These are phyloP conservation scores for Archips crataeganus DNA, from an alignment of 2,888 invertebrate genomes.

Conservation along the genomic window DNA sequence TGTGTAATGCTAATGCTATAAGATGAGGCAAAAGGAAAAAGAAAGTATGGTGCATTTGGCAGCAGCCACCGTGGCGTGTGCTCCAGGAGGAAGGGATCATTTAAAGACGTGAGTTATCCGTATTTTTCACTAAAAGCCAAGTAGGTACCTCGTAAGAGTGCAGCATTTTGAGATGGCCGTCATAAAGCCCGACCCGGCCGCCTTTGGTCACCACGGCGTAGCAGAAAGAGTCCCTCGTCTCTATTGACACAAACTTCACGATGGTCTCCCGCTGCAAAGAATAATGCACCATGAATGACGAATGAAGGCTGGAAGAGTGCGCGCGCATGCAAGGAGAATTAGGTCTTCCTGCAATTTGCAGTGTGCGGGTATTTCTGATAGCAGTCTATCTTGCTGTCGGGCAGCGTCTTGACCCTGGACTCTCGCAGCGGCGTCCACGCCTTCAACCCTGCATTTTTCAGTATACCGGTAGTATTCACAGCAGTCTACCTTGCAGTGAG, in stretches of 20 bases:
- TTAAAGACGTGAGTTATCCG: too few relatives aligned
- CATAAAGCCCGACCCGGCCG: slow-evolving; percentile 87
- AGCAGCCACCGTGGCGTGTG: too few relatives aligned
- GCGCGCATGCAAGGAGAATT: too few relatives aligned
- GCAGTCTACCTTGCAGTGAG: slow-evolving; percentile 70
- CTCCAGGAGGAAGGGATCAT: too few relatives aligned
- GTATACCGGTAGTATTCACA: background rate
- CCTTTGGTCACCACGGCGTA: slow-evolving; percentile 86
- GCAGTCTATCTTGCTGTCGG: slow-evolving; percentile 69
- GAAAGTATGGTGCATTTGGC: too few relatives aligned
- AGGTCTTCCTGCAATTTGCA: too few relatives aligned
- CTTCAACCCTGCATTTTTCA: too few relatives aligned
- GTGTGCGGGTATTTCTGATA: background rate
- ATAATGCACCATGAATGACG: background rate
- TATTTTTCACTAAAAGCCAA: too few relatives aligned
- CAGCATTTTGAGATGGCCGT: slow-evolving; percentile 81
- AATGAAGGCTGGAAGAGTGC: background rate
- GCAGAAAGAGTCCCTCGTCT: slow-evolving; percentile 86
- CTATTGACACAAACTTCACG: slow-evolving; percentile 84
- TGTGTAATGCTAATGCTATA: too few relatives aligned
- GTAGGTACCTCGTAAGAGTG: slow-evolving; percentile 78
- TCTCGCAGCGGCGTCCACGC: slow-evolving; percentile 57
- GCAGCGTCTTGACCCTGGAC: slow-evolving; percentile 52
- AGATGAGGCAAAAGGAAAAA: too few relatives aligned
- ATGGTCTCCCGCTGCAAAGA: slow-evolving; percentile 84